Conservation (phyloP, 2,797 vertebrate species). For the Pseudochromis fuscus region DNA sequence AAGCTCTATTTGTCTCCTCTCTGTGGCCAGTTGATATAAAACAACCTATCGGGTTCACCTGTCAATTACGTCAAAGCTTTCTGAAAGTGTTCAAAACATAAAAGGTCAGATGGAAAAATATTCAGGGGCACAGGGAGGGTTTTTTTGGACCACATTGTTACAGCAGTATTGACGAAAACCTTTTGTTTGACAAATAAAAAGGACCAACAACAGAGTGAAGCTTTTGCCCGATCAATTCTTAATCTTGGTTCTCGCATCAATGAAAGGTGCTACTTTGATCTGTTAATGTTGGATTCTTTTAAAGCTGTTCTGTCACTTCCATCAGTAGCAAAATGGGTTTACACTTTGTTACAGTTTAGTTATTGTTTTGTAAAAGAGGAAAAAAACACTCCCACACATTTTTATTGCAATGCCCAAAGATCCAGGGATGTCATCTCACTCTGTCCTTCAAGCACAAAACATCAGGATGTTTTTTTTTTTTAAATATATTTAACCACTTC, state of each 20-base stretch:
- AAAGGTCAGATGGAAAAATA: neutral
- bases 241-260: no score
- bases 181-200: neutral
- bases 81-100: neutral
- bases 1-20: conserved; percentile 22
- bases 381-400: neutral
- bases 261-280: neutral
- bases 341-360: neutral
- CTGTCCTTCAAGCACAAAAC: no score
- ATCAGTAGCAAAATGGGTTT: neutral
- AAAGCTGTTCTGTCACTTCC: neutral
- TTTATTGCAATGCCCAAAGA: neutral
- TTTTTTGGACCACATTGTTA: neutral
- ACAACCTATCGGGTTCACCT: neutral
- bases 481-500: no score
- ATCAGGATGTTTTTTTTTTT: no score
- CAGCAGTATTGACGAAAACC: neutral
- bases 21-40: neutral
- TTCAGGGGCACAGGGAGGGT: no score
- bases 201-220: neutral
- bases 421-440: no score
- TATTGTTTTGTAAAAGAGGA: neutral
- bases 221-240: no score
- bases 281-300: neutral
- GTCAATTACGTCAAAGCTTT: no score